A percentile compares a stretch with the other conserved stretches of the same genome.
Evolutionary conservation across 2,113 vertebrate species (phyloP).

Genomic region (Anhinga rufa): DNA sequence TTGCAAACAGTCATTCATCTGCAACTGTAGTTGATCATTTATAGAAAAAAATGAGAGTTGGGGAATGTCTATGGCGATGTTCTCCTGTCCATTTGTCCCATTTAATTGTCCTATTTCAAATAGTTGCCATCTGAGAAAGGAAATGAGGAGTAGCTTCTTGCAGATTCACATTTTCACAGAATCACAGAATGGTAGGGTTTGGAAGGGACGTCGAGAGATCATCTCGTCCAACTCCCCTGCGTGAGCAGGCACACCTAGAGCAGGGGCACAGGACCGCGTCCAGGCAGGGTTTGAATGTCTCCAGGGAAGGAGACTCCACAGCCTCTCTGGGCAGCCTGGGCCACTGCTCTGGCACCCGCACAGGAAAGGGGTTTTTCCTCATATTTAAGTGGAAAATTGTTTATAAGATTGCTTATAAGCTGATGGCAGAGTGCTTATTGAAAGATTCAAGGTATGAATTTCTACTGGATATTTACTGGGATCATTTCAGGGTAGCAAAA

Average conservation of each 20-base stretch:
- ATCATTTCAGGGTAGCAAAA: neutral
- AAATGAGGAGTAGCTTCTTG: neutral
- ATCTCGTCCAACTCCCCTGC: too few species aligned
- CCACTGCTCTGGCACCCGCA: too few species aligned
- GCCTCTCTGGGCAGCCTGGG: too few species aligned
- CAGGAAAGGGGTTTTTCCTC: too few species aligned
- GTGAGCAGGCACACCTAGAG: too few species aligned
- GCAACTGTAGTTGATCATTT: neutral
- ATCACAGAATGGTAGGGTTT: too few species aligned
- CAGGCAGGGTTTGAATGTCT: too few species aligned
- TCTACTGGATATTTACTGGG: neutral
- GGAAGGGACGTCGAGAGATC: too few species aligned
- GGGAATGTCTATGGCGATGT: neutral
- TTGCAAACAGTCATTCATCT: neutral
- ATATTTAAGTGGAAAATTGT: too few species aligned
- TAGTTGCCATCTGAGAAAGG: neutral
- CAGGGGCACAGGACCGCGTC: too few species aligned
- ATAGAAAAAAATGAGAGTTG: neutral
- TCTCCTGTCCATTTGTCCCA: neutral
- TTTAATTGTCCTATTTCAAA: neutral
- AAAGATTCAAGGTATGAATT: neutral
- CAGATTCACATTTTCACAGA: neutral
- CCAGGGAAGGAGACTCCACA: too few species aligned
- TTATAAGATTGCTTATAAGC: neutral
- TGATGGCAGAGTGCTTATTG: neutral